These are phyloP conservation scores for Microtus montanus DNA, from an alignment of 2,113 vertebrate genomes.

Conservation along the genomic window DNA sequence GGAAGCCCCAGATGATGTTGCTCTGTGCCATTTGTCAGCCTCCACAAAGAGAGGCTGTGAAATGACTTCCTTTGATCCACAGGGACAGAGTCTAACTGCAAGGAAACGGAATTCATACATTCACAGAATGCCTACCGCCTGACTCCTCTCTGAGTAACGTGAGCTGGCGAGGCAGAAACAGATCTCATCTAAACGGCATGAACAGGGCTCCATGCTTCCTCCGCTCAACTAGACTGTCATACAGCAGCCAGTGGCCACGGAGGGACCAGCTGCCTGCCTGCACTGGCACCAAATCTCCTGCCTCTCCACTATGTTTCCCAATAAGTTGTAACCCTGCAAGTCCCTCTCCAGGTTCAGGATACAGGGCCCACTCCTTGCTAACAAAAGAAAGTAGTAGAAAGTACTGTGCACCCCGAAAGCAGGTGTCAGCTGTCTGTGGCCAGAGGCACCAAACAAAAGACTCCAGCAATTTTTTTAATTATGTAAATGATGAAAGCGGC, in stretches of 20 bases:
- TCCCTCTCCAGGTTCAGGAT: neutral
- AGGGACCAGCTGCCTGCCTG: neutral
- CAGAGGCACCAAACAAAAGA: conserved; percentile 41
- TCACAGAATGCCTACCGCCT: neutral
- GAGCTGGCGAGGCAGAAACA: neutral
- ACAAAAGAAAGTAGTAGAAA: conserved; percentile 9
- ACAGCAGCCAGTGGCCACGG: neutral
- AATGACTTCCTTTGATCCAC: neutral
- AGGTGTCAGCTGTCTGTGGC: conserved; percentile 71
- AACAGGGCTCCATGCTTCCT: fast-evolving
- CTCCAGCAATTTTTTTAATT: conserved; percentile 46
- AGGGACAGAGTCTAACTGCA: neutral
- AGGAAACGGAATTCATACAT: neutral
- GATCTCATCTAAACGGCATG: neutral
- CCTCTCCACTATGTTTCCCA: neutral
- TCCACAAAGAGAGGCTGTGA: neutral
- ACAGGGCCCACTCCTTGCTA: neutral
- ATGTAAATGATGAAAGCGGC: conserved; percentile 66
- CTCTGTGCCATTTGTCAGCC: neutral
- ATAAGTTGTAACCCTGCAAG: neutral
- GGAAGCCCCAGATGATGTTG: neutral
- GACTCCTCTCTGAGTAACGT: neutral
- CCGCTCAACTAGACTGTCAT: too few species aligned
- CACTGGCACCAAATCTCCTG: neutral
- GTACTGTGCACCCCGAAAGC: conserved; percentile 7